A percentile compares a stretch with the other conserved stretches of the same genome.
phyloP scores from a whole-genome alignment of 2,113 vertebrate species.

The Ciconia maguari region DNA sequence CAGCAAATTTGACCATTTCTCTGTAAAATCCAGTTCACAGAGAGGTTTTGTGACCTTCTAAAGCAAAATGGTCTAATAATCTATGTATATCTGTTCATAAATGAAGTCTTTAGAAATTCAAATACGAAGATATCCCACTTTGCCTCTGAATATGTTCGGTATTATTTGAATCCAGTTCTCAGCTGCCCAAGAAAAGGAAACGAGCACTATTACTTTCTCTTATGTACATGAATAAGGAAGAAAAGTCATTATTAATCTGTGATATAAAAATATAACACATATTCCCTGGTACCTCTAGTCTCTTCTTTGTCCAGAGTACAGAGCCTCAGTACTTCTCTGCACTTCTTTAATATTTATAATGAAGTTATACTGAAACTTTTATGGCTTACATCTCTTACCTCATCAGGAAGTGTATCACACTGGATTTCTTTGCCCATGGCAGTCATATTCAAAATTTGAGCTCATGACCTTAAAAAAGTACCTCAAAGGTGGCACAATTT shows the following conservation, averaged over 20 bases:
- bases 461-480: neutral
- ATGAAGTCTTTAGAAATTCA: slow-evolving; percentile 7
- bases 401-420: neutral
- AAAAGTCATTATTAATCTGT: neutral
- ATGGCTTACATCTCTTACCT: neutral
- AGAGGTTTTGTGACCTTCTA: neutral
- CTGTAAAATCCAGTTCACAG: neutral
- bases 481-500: neutral
- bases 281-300: neutral
- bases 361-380: neutral
- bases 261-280: neutral
- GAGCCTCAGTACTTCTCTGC: neutral
- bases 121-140: neutral
- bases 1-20: neutral
- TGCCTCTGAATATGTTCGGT: neutral
- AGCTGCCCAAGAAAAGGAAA: neutral
- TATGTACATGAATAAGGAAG: neutral
- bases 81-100: neutral
- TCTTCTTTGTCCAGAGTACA: neutral
- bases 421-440: neutral
- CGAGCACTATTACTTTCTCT: neutral
- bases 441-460: neutral
- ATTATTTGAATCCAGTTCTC: neutral
- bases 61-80: neutral
- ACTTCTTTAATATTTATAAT: neutral